phyloP scores from a whole-genome alignment of 2,888 invertebrate species.

The Rhingia rostrata region DNA sequence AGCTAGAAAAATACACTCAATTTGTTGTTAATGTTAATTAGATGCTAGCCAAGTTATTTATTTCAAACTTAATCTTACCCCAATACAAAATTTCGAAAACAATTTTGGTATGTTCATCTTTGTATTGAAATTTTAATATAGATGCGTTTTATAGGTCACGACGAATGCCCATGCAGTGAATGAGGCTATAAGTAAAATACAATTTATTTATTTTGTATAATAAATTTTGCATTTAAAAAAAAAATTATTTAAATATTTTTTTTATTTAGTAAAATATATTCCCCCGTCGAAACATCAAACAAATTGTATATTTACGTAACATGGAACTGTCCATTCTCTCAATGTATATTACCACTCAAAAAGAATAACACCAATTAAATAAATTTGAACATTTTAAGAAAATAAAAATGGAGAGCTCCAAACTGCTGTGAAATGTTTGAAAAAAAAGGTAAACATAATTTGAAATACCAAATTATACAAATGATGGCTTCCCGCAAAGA shows the following conservation, averaged over 20 bases:
- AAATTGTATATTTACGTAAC: slow-evolving; percentile 11
- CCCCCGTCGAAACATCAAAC: slow-evolving; percentile 2
- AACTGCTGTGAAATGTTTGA: slow-evolving; percentile 32
- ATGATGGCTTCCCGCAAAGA: slow-evolving; percentile 20
- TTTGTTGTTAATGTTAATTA: slow-evolving; percentile 2
- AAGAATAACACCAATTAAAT: slow-evolving; percentile 30
- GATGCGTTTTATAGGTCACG: too few relatives aligned
- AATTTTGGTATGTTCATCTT: too few relatives aligned
- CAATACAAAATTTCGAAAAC: too few relatives aligned
- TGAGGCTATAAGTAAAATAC: not conserved
- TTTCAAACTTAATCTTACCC: not conserved
- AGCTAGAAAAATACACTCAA: slow-evolving; percentile 25
- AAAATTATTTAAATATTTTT: slow-evolving; percentile 12
- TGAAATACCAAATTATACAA: not conserved
- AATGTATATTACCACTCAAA: slow-evolving; percentile 2
- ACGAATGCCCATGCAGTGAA: too few relatives aligned
- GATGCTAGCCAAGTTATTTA: not conserved
- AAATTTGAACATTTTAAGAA: slow-evolving; percentile 2
- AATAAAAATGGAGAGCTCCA: slow-evolving; percentile 16
- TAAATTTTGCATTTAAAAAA: slow-evolving; percentile 8
- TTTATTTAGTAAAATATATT: slow-evolving; percentile 5
- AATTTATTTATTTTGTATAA: not conserved
- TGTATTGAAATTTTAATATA: too few relatives aligned
- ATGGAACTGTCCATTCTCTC: slow-evolving; percentile 23
- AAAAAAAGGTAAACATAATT: not conserved